Evolutionary conservation across 2,797 vertebrate genomes (phyloP).

Genomic region (Ceryle rudis): DNA sequence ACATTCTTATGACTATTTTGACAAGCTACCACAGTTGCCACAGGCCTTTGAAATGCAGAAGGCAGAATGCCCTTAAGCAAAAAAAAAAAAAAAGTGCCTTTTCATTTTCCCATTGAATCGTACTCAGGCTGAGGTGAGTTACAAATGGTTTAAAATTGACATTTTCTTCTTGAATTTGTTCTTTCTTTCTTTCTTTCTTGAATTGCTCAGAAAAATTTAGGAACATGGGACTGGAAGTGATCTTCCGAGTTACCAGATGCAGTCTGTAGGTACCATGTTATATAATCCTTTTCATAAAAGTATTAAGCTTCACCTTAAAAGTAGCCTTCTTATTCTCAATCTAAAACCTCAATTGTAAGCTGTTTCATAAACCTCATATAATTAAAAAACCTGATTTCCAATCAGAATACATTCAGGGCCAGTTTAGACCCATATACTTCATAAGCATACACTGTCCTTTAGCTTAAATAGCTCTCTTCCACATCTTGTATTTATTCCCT

Average conservation of each 20-base stretch:
- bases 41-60: constrained; percentile 38
- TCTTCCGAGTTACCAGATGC: constrained; percentile 14
- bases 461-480: background rate
- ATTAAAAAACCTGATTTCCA: background rate
- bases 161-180: too few species aligned
- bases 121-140: background rate
- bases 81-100: background rate
- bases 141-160: constrained; percentile 28
- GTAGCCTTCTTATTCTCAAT: background rate
- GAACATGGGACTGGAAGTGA: background rate
- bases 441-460: background rate
- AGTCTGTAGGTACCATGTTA: background rate
- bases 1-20: background rate
- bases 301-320: constrained; percentile 22
- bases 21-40: constrained; percentile 8
- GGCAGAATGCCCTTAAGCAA: constrained; percentile 6
- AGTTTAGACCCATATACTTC: background rate
- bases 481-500: background rate
- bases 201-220: constrained; percentile 25
- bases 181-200: too few species aligned
- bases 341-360: background rate
- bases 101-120: background rate
- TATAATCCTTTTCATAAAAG: background rate
- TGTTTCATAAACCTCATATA: background rate
- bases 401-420: background rate